Evolutionary conservation across 1,140 invertebrate genomes (phyloP), one percentile per base, ranked within the genome.

Genomic region (Chymomyza costata): DNA sequence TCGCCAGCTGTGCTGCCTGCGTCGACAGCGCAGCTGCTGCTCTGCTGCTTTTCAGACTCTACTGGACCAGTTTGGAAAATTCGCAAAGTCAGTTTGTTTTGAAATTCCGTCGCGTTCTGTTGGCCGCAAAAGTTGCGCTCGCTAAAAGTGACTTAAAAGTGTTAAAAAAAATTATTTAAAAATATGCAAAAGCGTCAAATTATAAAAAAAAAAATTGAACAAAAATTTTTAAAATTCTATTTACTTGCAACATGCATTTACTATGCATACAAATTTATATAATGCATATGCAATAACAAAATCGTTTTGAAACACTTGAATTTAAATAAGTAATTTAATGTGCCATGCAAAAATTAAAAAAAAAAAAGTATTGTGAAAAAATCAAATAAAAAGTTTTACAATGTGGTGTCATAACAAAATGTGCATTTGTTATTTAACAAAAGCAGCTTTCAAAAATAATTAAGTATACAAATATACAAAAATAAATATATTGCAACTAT

Each of bases 1-100:
- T 35, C 17, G 32, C 2, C 59, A 14, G 35, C 34, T 31, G 32
- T 34, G 35, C 31, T 30, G 32, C 48, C n/a, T n/a, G n/a, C n/a
- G n/a, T 38, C 13, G 32, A 34, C 32, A 25, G 21, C 21, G 49
- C 28, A 16, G 31, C 50, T 19, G 31, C 17, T 16, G 25, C 64
- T 28, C 51, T 43, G 40, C 38, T 52, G 71, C 52, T 56, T 78
- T 62, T 71, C 54, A 53, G 62, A 61, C 49, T 39, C 41, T 63
- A n/a, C 69, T 82, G 78, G 78, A 82, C 78, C 78, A 69, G 71
- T 82, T 78, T 62, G 78, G 64, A 82, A 82, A 82, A 81, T 73
- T 71, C 67, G 38, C 67, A 71, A 61, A 59, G 41, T 82, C 71
- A 82, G 78, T 82, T 82, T 82, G 71, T 80, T 82, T 82, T 82